phyloP scores from a whole-genome alignment of 2,888 invertebrate genomes.

The Meganola albula region DNA sequence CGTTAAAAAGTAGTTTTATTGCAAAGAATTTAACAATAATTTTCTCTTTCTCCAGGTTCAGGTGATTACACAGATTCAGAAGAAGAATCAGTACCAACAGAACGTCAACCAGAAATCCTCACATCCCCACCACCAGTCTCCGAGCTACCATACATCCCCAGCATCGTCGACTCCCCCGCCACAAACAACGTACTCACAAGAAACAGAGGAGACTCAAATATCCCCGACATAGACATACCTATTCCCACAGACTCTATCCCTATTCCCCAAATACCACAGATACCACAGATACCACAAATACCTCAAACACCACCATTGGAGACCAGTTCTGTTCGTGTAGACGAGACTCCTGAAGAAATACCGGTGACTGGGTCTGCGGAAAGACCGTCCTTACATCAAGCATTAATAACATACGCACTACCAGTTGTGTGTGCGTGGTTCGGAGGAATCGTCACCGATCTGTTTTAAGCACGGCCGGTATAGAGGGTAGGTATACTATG shows the following conservation, averaged over 20 bases:
- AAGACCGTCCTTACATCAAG: conserved; percentile 76
- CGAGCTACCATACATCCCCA: conserved; percentile 43
- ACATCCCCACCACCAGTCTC: conserved; percentile 27
- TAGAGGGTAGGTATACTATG: no score
- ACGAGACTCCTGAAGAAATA: no score
- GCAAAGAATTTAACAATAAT: no score
- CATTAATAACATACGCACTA: conserved; percentile 85
- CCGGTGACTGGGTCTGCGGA: conserved; percentile 50
- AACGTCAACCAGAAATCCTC: conserved; percentile 26
- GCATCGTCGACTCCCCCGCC: conserved; percentile 39
- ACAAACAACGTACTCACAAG: conserved; percentile 47
- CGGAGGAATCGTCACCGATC: conserved; percentile 87
- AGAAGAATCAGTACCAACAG: conserved; percentile 35
- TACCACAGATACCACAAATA: no score
- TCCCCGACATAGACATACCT: conserved; percentile 2
- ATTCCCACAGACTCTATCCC: conserved; percentile 6
- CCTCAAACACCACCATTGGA: no score
- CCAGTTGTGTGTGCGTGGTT: conserved; percentile 92
- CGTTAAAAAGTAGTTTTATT: no score
- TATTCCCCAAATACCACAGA: no score
- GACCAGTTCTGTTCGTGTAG: no score
- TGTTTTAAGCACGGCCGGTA: no score
- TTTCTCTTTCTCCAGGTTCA: conserved; percentile 40
- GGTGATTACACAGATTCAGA: conserved; percentile 36
- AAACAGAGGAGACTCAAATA: conserved; percentile 14